phyloP scores from a whole-genome alignment of 2,797 vertebrate species.

The Gorsachius magnificus region DNA sequence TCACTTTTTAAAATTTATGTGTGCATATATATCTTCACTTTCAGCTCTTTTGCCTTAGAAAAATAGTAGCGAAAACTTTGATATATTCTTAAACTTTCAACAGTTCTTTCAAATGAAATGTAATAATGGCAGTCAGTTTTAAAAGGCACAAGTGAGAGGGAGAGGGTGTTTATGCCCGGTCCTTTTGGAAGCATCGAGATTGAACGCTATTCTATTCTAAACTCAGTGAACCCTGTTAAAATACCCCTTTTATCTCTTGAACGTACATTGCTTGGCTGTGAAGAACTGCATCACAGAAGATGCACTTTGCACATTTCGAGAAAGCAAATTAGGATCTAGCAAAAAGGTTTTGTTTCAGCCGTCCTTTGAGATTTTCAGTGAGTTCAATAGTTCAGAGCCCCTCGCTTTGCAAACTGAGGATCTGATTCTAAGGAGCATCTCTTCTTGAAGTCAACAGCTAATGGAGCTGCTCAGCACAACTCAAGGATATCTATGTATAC shows the following conservation, averaged over 20 bases:
- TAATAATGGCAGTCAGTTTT: not conserved
- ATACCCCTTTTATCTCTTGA: not conserved
- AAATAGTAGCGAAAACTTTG: not conserved
- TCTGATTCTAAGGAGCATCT: not conserved
- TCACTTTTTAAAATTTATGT: not conserved
- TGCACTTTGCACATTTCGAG: not conserved
- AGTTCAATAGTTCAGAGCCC: not conserved
- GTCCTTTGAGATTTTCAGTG: not conserved
- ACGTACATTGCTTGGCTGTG: not conserved
- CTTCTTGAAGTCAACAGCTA: not conserved
- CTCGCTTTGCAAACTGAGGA: not conserved
- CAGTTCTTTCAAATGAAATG: not conserved
- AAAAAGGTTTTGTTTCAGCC: not conserved
- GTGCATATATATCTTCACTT: not conserved
- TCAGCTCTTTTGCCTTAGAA: not conserved
- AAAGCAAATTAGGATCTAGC: not conserved
- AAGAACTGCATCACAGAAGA: not conserved
- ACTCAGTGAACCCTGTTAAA: not conserved
- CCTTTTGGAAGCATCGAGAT: not conserved
- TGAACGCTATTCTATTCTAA: not conserved
- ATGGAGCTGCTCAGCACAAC: not conserved
- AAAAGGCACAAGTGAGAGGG: not conserved
- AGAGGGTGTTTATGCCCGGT: not conserved
- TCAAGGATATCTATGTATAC: accelerated
- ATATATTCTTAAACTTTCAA: not conserved